Evolutionary conservation across 2,888 invertebrate species (phyloP).

Genomic region (Oxytorus armatus): DNA sequence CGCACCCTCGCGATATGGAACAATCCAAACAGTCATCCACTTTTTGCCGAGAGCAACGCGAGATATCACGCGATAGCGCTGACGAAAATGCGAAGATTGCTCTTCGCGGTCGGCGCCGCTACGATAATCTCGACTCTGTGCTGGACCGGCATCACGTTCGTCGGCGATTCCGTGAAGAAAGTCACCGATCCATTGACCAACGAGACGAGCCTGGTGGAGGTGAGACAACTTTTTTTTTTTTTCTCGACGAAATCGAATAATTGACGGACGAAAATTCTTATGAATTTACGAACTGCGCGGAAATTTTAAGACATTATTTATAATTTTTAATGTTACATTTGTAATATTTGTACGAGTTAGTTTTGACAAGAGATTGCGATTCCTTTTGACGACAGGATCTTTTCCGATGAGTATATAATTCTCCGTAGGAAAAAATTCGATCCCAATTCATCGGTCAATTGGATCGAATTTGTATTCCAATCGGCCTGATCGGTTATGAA

Average conservation of each 20-base stretch:
- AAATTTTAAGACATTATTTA: too few relatives aligned
- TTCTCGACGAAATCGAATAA: background rate
- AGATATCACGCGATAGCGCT: conserved; percentile 91
- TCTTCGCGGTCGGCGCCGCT: conserved; percentile 88
- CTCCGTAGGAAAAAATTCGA: too few relatives aligned
- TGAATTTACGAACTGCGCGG: too few relatives aligned
- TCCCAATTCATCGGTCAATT: too few relatives aligned
- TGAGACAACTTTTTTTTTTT: conserved; percentile 62
- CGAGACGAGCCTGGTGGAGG: conserved; percentile 89
- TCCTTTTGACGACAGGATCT: too few relatives aligned
- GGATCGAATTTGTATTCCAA: too few relatives aligned
- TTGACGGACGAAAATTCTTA: background rate
- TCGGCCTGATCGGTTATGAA: too few relatives aligned
- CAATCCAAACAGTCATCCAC: conserved; percentile 92
- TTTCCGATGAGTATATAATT: too few relatives aligned
- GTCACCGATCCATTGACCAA: conserved; percentile 89
- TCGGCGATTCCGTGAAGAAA: conserved; percentile 90
- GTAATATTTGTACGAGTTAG: too few relatives aligned
- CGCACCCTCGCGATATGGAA: conserved; percentile 94
- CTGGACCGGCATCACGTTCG: conserved; percentile 93
- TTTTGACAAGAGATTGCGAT: too few relatives aligned
- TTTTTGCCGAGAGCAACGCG: conserved; percentile 93
- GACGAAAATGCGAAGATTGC: conserved; percentile 90
- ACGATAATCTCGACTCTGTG: conserved; percentile 87
- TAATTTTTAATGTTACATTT: too few relatives aligned